Evolutionary conservation across 2,113 vertebrate genomes (phyloP).

Genomic region (Thalassoma bifasciatum): DNA sequence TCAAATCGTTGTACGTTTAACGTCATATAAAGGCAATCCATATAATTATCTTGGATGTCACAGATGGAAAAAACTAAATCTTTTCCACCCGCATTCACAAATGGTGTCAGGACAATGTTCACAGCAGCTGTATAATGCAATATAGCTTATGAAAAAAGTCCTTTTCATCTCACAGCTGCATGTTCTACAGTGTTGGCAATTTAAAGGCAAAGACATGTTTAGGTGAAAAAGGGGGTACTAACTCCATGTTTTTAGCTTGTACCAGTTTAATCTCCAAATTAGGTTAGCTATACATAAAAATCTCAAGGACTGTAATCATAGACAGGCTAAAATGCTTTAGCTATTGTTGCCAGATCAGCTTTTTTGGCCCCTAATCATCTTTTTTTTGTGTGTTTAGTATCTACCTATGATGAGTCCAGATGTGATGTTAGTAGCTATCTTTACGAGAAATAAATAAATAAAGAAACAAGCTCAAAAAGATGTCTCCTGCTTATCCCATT

Average conservation of each 20-base stretch:
- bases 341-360: too few species aligned
- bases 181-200: not conserved
- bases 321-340: too few species aligned
- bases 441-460: too few species aligned
- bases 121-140: constrained; percentile 26
- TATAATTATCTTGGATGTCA: constrained; percentile 51
- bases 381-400: too few species aligned
- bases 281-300: constrained; percentile 1
- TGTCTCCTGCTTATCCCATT: too few species aligned
- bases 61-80: constrained; percentile 32
- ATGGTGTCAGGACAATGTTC: constrained; percentile 36
- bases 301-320: too few species aligned
- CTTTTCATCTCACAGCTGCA: constrained; percentile 29
- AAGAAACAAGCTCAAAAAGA: too few species aligned
- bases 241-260: not conserved
- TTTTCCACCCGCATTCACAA: constrained; percentile 25
- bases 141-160: constrained; percentile 38
- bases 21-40: constrained; percentile 36
- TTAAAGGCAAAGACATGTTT: not conserved
- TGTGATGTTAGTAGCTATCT: too few species aligned
- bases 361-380: too few species aligned
- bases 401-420: too few species aligned
- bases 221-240: not conserved
- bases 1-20: constrained; percentile 6
- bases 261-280: not conserved